These are phyloP conservation scores for Synanthedon tipuliformis DNA, from an alignment of 2,888 invertebrate species.

Conservation along the genomic window DNA sequence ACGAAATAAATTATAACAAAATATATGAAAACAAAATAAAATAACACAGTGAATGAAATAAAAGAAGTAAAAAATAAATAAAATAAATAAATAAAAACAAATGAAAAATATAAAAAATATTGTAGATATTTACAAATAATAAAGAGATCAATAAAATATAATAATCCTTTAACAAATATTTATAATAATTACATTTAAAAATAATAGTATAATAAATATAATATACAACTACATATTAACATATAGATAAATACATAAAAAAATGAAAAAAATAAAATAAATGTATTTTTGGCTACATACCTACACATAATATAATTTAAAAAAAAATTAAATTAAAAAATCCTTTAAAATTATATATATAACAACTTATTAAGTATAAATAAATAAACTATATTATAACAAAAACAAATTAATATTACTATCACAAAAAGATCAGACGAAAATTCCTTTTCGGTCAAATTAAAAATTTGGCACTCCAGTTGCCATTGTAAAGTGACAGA, in stretches of 20 bases:
- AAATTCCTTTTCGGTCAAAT: slow-evolving; percentile 51
- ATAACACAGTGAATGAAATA: slow-evolving; percentile 10
- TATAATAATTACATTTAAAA: neutral
- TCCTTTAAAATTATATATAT: too few relatives aligned
- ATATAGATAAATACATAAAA: neutral
- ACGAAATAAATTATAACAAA: slow-evolving; percentile 16
- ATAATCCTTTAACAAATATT: neutral
- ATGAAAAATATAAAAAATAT: slow-evolving; percentile 8
- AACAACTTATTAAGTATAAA: slow-evolving; percentile 6
- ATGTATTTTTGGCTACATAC: slow-evolving; percentile 3
- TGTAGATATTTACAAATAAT: neutral
- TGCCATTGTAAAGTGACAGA: slow-evolving; percentile 36
- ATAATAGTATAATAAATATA: neutral
- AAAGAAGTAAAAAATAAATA: slow-evolving; percentile 5
- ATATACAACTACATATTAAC: neutral
- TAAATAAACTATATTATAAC: slow-evolving; percentile 5
- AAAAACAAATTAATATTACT: slow-evolving; percentile 6
- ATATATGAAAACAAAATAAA: slow-evolving; percentile 11
- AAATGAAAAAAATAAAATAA: too few relatives aligned
- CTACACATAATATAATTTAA: slow-evolving; percentile 8
- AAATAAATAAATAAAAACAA: neutral
- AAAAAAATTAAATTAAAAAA: slow-evolving; percentile 2
- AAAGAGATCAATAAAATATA: neutral
- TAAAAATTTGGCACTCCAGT: slow-evolving; percentile 10
- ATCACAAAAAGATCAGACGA: slow-evolving; percentile 6